Base-by-base conservation (phyloP, 92 coral and sea anemone genomes). In the Micromussa lordhowensis region DNA sequence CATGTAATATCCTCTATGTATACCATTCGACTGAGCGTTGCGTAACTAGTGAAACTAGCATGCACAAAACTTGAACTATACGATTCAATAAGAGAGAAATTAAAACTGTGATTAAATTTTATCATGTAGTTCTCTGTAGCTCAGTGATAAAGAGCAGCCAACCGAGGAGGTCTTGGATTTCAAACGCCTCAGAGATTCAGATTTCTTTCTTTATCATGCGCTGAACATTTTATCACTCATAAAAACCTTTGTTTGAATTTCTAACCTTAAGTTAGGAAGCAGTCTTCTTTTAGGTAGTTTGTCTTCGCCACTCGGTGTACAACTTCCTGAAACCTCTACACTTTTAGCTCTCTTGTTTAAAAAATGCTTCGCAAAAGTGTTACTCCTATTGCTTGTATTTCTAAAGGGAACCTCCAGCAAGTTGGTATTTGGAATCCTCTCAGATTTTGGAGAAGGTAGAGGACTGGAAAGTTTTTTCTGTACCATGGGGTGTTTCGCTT, bases 181-280 rank as follows among this genome's bases (percentile, higher is more conserved):
- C 0, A 44, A 44, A 7, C 51, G 11, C 12, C 6, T 6, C 6
- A 8, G 12, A 1, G 51, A 7, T 44, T 44, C 51, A 44, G 51
- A 44, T 44, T 44, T 44, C 51, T 44, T 8, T 44, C 12, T 44
- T 44, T 44, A 13, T 7, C 10, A 11, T 44, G 10, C 12, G 10
- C 51, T 44, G 51, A 44, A 6, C 11, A 44, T 8, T 44, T 44
- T 8, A 44, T 44, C 51, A 24, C 17, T 70, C 0, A 32, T 49
- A 36, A 6, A 44, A 74, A 3, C n/a, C 61, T 79, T 21, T 24
- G 38, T 79, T 21, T 24, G 38, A 17, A 49, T 29, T 53, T 71
- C 87, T 72, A 4, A 84, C 88, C 88, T 84, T 5, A 29, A 5
- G 68, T 13, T 74, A 21, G 13, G n/a, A 31, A 44, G 73, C 69